These are phyloP conservation scores for Ceraclea dissimilis DNA, from an alignment of 2,888 invertebrate genomes.

Conservation along the genomic window DNA sequence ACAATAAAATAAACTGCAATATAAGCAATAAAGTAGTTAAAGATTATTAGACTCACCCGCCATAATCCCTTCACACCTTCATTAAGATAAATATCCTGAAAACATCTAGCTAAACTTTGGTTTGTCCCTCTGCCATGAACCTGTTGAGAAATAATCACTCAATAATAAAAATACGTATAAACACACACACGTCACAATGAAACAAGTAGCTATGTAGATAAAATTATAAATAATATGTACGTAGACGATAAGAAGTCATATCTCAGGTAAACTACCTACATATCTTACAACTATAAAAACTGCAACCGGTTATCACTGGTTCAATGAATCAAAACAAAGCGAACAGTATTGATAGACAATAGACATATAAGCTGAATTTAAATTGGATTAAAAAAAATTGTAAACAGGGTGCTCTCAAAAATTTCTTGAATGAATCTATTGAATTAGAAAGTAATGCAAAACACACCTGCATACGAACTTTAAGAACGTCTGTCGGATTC, in stretches of 20 bases:
- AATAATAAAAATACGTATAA: neutral
- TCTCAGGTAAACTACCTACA: no score
- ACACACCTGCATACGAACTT: constrained; percentile 87
- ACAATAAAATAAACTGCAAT: no score
- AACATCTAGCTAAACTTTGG: constrained; percentile 64
- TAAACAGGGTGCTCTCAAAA: neutral
- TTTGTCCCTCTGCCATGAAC: constrained; percentile 50
- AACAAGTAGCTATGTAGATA: no score
- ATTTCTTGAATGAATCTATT: neutral
- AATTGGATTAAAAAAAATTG: no score
- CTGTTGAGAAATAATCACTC: constrained; percentile 29
- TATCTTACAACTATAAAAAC: no score
- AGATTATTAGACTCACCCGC: constrained; percentile 48
- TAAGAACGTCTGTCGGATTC: constrained; percentile 92
- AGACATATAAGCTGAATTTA: no score
- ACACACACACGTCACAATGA: neutral
- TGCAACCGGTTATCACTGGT: no score
- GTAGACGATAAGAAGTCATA: no score
- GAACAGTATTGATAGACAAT: no score
- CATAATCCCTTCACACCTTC: constrained; percentile 85
- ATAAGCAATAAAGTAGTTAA: no score
- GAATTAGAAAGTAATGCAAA: neutral
- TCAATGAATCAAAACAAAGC: no score
- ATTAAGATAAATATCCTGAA: constrained; percentile 70
- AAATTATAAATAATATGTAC: no score